A percentile compares a stretch with the other conserved stretches of the same genome.
Evolutionary conservation across 2,888 invertebrate species (phyloP).

Genomic region (Suillia variegata): DNA sequence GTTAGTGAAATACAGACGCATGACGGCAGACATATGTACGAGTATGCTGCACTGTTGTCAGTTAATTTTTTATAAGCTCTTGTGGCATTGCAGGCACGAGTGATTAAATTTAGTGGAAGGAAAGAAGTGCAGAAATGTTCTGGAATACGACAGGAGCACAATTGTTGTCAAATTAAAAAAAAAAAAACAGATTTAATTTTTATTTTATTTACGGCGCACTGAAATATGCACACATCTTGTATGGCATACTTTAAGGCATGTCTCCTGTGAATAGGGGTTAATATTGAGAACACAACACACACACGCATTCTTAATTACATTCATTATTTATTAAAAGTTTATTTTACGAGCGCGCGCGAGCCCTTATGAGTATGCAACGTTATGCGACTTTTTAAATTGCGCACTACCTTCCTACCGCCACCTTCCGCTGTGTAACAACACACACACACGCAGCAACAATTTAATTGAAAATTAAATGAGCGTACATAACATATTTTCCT

Average conservation of each 20-base stretch:
- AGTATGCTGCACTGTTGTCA: slow-evolving; percentile 8
- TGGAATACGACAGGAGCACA: no score
- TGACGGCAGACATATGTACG: background rate
- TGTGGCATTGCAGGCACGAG: background rate
- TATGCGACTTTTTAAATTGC: slow-evolving; percentile 9
- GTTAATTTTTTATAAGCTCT: slow-evolving; percentile 43
- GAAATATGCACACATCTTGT: no score
- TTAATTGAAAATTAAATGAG: slow-evolving; percentile 16
- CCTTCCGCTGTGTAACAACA: background rate
- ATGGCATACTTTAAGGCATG: no score
- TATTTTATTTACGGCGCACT: no score
- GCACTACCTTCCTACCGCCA: background rate
- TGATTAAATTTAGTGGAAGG: background rate
- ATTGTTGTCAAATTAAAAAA: no score
- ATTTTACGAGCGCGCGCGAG: slow-evolving; percentile 1
- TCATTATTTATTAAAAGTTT: slow-evolving; percentile 4
- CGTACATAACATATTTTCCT: background rate
- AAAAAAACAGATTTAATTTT: no score
- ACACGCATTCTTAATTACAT: background rate
- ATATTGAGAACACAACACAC: background rate
- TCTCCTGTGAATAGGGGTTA: slow-evolving; percentile 8
- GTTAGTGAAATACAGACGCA: slow-evolving; percentile 11
- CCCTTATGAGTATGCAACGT: slow-evolving; percentile 7
- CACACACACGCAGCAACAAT: background rate
- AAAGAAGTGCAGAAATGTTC: no score